Base-by-base conservation (phyloP, 2,888 invertebrate genomes). In the Agonopterix heracliana region DNA sequence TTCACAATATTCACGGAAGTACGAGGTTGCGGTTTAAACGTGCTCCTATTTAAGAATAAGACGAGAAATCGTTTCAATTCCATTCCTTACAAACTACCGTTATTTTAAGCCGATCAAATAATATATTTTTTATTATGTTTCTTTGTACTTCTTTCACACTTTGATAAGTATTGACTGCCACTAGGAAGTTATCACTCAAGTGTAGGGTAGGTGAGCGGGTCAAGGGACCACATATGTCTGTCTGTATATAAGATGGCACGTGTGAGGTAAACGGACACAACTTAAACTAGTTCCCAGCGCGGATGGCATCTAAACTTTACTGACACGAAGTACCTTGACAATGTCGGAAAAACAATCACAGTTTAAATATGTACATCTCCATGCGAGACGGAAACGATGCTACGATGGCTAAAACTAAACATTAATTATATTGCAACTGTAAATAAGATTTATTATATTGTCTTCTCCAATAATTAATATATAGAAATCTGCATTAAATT, bases 401-500 rank as follows among this genome's bases (percentile, higher is more conserved):
- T 59, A 63, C 58, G 63, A 66, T 61, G 66, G 64, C 64, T 58
- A 53, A 69, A 74, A 75, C 74, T 68, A 72, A 77, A 63, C 56
- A 10, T 65, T 63, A 68, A 71, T 68, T 63, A 71, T 62, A 73
- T 66, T 59, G 56, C 69, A 71, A 80, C 79, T 84, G 84, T 86
- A 85, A 86, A 87, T 87, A 86, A 85, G 71, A 83, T 78, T 76
- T 63, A 81, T 76, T 65, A 84, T 84, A 85, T 86, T 86, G 85
- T 85, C 84, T 70, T 78, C 68, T 81, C 71, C 74, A 82, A 71
- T 76, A 38, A 38, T 34, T 34, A 71, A 76, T 84, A 87, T 80
- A 83, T 84, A 84, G 74, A 84, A 80, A 83, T 86, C 79, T 86
- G 83, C 73, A 47, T 79, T 78, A 76, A 81, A 81, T 81, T 68